Percentiles rank a stretch among this genome's conserved stretches.
phyloP scores from a whole-genome alignment of 2,797 vertebrate species.

The Brachymystax lenok region DNA sequence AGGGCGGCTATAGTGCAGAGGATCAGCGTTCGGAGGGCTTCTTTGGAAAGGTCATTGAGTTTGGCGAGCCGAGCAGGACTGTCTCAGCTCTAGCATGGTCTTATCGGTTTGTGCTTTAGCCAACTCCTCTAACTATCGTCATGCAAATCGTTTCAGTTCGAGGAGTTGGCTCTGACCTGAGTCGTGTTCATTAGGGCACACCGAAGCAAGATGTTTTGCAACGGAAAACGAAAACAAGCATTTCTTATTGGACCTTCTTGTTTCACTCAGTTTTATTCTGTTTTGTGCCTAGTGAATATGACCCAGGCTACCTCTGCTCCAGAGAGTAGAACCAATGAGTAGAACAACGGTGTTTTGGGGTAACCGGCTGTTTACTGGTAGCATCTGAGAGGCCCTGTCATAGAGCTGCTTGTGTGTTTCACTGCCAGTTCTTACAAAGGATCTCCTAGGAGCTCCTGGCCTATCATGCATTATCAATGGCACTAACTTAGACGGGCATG shows the following conservation, averaged over 20 bases:
- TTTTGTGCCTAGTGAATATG: no score
- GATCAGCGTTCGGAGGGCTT: neutral
- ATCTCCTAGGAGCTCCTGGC: slow-evolving; percentile 41
- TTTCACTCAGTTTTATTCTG: no score
- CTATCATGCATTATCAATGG: slow-evolving; percentile 57
- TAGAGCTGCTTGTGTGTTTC: slow-evolving; percentile 41
- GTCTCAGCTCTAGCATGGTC: slow-evolving; percentile 15
- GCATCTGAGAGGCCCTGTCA: slow-evolving; percentile 23
- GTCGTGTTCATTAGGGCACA: no score
- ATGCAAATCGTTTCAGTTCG: no score
- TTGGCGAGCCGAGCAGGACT: neutral
- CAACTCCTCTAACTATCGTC: no score
- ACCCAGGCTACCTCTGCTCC: no score
- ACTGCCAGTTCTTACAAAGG: slow-evolving; percentile 59
- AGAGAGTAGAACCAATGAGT: neutral
- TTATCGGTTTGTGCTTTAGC: no score
- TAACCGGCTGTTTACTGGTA: slow-evolving; percentile 33
- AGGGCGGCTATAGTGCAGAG: neutral
- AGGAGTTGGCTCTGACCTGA: no score
- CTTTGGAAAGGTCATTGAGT: neutral
- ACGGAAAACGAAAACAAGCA: no score
- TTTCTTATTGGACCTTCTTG: no score
- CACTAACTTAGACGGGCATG: slow-evolving; percentile 30
- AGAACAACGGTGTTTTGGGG: slow-evolving; percentile 39
- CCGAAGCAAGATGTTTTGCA: no score